These are phyloP conservation scores for Drosophila pseudotalamancana DNA, from an alignment of 2,888 invertebrate species.

Conservation along the genomic window DNA sequence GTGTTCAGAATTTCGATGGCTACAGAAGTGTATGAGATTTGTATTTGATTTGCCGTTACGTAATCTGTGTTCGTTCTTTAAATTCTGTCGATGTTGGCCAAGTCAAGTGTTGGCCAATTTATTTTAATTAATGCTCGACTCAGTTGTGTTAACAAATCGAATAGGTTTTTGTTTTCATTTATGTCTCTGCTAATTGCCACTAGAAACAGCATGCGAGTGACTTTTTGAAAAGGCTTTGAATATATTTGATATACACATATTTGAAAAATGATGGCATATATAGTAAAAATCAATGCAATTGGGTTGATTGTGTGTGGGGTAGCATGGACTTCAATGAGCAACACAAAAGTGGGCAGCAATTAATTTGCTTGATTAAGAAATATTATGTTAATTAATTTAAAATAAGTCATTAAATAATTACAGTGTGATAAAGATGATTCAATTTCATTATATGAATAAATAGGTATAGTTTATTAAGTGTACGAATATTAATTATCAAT, in stretches of 20 bases:
- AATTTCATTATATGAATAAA: neutral
- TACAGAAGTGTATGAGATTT: too few relatives aligned
- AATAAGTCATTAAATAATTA: conserved; percentile 1
- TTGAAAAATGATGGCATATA: conserved; percentile 17
- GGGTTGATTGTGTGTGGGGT: neutral
- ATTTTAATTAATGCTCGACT: conserved; percentile 68
- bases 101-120: conserved; percentile 54
- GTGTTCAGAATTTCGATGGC: too few relatives aligned
- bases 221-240: conserved; percentile 27
- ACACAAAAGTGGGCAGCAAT: neutral
- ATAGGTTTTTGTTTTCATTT: conserved; percentile 31
- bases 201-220: conserved; percentile 30
- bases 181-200: conserved; percentile 67
- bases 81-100: neutral
- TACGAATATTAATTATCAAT: neutral
- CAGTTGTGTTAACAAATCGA: conserved; percentile 24
- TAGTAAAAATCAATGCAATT: conserved; percentile 18
- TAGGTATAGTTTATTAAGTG: neutral
- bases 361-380: neutral
- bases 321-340: conserved; percentile 2
- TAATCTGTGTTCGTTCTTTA: neutral
- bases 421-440: neutral
- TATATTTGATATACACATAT: conserved; percentile 29
- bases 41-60: neutral
- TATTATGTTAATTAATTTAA: conserved; percentile 3